A percentile compares a stretch with the other conserved stretches of the same genome.
Evolutionary conservation across 2,113 vertebrate species (phyloP).

Genomic region (Girardinichthys multiradiatus): DNA sequence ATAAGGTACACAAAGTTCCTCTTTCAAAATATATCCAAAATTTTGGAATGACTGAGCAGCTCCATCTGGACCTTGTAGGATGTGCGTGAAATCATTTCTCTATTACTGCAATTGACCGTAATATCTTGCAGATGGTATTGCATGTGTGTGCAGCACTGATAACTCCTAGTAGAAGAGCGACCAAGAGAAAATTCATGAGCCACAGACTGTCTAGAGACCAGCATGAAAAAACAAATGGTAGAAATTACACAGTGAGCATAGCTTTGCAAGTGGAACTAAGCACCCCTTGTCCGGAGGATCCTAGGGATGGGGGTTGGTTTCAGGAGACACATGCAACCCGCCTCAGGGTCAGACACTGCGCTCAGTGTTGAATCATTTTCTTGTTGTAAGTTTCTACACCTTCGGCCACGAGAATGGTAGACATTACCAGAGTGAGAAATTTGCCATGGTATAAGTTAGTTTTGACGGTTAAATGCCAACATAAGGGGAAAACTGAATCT

Average conservation of each 20-base stretch:
- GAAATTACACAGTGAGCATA: constrained; percentile 27
- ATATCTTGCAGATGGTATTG: constrained; percentile 74
- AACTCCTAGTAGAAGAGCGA: constrained; percentile 40
- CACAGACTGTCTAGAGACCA: constrained; percentile 41
- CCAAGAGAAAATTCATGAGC: constrained; percentile 13
- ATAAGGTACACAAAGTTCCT: constrained; percentile 17
- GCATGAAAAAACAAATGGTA: constrained; percentile 43
- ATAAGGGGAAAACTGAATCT: constrained; percentile 25
- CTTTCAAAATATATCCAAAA: constrained; percentile 45
- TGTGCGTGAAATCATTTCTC: constrained; percentile 70
- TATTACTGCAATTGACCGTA: constrained; percentile 72
- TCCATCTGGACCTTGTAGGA: constrained; percentile 67
- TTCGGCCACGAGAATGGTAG: constrained; percentile 19
- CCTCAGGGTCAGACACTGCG: constrained; percentile 10
- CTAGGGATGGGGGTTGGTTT: constrained; percentile 23
- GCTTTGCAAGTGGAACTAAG: constrained; percentile 34
- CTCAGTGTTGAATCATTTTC: constrained; percentile 34
- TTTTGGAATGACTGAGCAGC: constrained; percentile 21
- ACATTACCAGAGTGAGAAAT: constrained; percentile 22
- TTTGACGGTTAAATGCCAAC: constrained; percentile 32
- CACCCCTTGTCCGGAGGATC: constrained; percentile 25
- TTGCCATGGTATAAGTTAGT: constrained; percentile 22
- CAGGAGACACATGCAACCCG: constrained; percentile 13
- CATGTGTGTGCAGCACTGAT: constrained; percentile 23
- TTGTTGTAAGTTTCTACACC: constrained; percentile 3